phyloP scores from a whole-genome alignment of 2,113 vertebrate species.

The Neolamprologus brichardi region DNA sequence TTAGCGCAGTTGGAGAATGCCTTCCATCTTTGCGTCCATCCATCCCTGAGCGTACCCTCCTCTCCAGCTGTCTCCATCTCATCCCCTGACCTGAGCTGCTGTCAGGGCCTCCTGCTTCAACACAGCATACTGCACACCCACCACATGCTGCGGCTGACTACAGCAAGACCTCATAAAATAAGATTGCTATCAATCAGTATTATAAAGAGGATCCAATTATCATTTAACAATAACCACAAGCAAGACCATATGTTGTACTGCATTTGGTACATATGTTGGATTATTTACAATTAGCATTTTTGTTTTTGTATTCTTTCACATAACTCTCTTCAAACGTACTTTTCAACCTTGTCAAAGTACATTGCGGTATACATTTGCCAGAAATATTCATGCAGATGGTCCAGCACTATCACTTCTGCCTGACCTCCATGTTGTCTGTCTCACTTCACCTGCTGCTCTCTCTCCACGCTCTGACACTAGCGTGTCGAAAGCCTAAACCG shows the following conservation, averaged over 20 bases:
- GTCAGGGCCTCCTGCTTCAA: constrained; percentile 42
- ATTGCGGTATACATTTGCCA: not conserved
- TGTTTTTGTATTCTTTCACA: not conserved
- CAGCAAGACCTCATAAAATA: constrained; percentile 25
- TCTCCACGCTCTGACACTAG: constrained; percentile 36
- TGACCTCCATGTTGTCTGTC: constrained; percentile 26
- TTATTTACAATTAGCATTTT: not conserved
- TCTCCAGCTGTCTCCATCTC: constrained; percentile 66
- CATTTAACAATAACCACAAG: not conserved
- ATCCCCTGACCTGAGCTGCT: constrained; percentile 54
- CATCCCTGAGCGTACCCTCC: constrained; percentile 42
- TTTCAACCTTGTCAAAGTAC: not conserved
- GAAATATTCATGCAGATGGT: not conserved
- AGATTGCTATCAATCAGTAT: constrained; percentile 8
- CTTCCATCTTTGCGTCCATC: constrained; percentile 43
- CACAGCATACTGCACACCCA: constrained; percentile 19
- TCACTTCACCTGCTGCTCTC: constrained; percentile 57
- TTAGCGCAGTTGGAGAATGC: constrained; percentile 57
- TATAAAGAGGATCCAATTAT: not conserved
- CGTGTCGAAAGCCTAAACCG: constrained; percentile 65
- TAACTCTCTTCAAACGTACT: not conserved
- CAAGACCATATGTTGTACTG: not conserved
- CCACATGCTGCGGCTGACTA: constrained; percentile 15
- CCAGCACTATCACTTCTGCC: not conserved
- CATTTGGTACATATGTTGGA: not conserved